Conservation (phyloP, 2,113 vertebrate species). For the Daboia siamensis region DNA sequence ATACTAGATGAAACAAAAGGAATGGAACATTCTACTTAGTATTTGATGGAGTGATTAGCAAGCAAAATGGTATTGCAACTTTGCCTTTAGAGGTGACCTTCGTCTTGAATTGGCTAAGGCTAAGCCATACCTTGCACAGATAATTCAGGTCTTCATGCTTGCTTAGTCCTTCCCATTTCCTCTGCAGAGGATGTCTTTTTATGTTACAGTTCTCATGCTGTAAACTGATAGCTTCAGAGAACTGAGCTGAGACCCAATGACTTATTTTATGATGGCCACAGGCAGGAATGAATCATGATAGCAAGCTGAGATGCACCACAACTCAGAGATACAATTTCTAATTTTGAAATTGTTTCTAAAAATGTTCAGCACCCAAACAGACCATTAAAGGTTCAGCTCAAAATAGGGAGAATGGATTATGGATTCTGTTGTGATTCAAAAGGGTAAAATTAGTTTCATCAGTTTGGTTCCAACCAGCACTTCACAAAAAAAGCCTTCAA, state of each 20-base stretch:
- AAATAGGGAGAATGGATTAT: not conserved
- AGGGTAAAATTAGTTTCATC: not conserved
- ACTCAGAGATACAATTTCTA: conserved; percentile 34
- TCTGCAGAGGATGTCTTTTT: conserved; percentile 17
- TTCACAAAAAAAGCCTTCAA: not conserved
- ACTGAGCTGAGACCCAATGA: conserved; percentile 33
- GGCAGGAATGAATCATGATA: conserved; percentile 37
- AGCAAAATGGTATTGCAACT: not conserved
- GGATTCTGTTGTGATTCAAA: not conserved
- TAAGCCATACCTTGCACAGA: conserved; percentile 1
- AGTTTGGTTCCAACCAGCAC: not conserved
- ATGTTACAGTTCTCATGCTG: conserved; percentile 22
- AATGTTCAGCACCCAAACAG: not conserved
- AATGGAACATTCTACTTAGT: not conserved
- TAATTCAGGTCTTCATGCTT: conserved; percentile 27
- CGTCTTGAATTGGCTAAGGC: not conserved
- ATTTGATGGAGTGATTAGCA: conserved; percentile 8
- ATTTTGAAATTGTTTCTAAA: conserved; percentile 35
- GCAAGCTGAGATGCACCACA: not conserved
- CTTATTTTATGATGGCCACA: conserved; percentile 31
- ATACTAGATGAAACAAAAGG: not conserved
- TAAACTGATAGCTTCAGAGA: conserved; percentile 27
- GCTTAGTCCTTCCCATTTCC: conserved; percentile 11
- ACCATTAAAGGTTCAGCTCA: conserved; percentile 8
- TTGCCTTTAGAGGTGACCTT: conserved; percentile 26